Evolutionary conservation across 2,113 vertebrate genomes (phyloP).

Genomic region (Gasterosteus aculeatus): DNA sequence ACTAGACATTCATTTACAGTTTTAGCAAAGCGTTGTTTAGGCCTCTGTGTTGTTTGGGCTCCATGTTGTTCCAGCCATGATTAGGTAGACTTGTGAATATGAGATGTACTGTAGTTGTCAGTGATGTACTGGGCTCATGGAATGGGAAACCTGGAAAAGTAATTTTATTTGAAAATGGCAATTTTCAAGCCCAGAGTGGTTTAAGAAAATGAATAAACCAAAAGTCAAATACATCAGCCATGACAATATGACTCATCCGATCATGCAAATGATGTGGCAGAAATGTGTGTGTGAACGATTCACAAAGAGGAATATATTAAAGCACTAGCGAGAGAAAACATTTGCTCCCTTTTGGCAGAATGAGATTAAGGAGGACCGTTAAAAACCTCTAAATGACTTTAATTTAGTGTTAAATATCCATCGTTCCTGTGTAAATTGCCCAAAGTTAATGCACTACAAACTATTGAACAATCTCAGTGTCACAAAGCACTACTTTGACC

Average conservation of each 20-base stretch:
- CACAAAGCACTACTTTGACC: background rate
- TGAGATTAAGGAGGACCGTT: background rate
- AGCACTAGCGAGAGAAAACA: background rate
- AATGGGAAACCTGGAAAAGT: background rate
- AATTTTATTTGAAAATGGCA: background rate
- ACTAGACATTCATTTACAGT: constrained; percentile 33
- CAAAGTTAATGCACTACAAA: too few species aligned
- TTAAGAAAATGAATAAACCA: background rate
- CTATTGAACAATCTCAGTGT: too few species aligned
- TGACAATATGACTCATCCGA: too few species aligned
- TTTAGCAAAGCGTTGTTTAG: constrained; percentile 16
- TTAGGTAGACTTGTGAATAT: constrained; percentile 11
- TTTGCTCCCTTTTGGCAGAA: constrained; percentile 5
- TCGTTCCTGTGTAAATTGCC: too few species aligned
- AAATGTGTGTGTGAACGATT: too few species aligned
- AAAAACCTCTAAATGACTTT: too few species aligned
- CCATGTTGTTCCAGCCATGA: background rate
- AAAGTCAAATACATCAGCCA: background rate
- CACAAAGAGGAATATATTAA: background rate
- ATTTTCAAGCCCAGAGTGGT: background rate
- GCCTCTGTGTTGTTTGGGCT: background rate
- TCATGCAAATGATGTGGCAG: too few species aligned
- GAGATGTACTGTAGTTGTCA: constrained; percentile 23
- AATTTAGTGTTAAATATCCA: too few species aligned
- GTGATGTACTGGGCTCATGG: constrained; percentile 1